Evolutionary conservation across 1,140 invertebrate genomes (phyloP).

Genomic region (Plectus sambesii): DNA sequence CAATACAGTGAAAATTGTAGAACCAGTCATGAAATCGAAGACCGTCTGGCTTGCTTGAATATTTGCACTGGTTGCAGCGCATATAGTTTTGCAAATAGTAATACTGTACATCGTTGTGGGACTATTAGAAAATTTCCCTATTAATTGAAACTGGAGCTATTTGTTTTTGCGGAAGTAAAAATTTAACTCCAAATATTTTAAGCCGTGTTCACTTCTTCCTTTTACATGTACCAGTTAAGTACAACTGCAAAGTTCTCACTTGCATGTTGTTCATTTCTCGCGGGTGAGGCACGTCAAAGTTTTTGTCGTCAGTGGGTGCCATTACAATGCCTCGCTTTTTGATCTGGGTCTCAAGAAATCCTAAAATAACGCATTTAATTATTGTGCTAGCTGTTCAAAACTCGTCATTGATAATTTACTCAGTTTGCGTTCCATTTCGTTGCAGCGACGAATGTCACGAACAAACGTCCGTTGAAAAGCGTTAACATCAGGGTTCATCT

Average conservation of each 20-base stretch:
- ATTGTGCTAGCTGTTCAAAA: constrained; percentile 19
- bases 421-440: constrained; percentile 81
- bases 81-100: no score
- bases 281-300: constrained; percentile 35
- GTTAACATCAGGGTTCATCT: constrained; percentile 64
- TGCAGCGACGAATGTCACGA: constrained; percentile 72
- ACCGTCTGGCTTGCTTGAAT: no score
- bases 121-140: no score
- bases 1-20: no score
- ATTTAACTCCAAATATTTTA: no score
- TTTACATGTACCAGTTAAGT: no score
- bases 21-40: no score
- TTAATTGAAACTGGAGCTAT: no score
- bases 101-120: no score
- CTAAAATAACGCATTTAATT: constrained; percentile 15
- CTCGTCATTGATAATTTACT: constrained; percentile 49
- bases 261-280: constrained; percentile 43
- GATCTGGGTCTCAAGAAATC: constrained; percentile 42
- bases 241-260: constrained; percentile 1
- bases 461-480: constrained; percentile 82
- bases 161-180: no score
- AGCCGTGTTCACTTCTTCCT: no score
- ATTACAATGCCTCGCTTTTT: constrained; percentile 40
- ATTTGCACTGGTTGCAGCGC: no score
- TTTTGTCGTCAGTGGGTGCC: constrained; percentile 29